Base-by-base conservation (phyloP, 2,797 vertebrate species). In the Nannoperca obscura region DNA sequence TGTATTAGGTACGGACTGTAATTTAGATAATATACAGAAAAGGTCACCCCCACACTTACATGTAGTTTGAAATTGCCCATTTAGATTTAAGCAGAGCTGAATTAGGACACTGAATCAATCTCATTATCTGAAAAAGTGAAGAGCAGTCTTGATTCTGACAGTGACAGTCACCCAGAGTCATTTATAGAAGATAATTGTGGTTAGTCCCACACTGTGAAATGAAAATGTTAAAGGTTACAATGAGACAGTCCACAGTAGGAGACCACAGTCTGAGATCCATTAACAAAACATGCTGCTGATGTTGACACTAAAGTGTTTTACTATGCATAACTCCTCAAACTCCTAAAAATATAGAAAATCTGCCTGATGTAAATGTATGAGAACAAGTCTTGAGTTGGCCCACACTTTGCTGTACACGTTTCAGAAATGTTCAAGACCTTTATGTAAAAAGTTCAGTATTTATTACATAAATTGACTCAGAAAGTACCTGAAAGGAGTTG, bases 401-500 rank as follows among this genome's bases (percentile, higher is more conserved):
- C 11, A 20, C 42, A 58, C 15, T 42, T 15, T 14, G 13, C 20
- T 60, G 36, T 19, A 6, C 44, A 47, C 7, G 17, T 32, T 59
- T 22, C n/a, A 10, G 5, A 12, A 13, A 27, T 52, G 54, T 60
- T 60, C 27, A n/a, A 13, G 24, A 44, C 1, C 0, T 38, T 30
- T 13, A 27, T 59, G 4, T 1, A 15, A 63, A 42, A 44, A 3
- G 0, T 30, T 67, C 12, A 10, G 52, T 0, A 13, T 5, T 27
- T 22, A 3, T 59, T 20, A 46, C 14, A 49, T 13, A 12, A 36
- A 49, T 0, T 55, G 8, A 36, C 1, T 24, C 27, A n/a, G 9
- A 36, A 64, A 49, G 20, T 83, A 97, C 97, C 97, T 97, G 97
- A 81, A 97, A 97, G 0, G 97, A 97, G 84, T 97, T 98, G 92